phyloP scores from a whole-genome alignment of 2,797 vertebrate genomes.

The Hydrophis major region DNA sequence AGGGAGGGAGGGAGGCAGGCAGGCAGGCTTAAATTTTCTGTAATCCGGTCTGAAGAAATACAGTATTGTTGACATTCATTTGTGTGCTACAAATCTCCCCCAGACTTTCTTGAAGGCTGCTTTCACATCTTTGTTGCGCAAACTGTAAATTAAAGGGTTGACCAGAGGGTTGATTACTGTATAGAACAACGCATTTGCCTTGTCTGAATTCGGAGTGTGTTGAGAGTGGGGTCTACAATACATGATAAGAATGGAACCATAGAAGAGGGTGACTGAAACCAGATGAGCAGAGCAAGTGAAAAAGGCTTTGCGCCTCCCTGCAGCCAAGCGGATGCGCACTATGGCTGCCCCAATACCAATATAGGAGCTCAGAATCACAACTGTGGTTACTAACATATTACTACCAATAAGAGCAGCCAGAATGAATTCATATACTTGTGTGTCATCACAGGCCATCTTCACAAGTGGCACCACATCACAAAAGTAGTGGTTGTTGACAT shows the following conservation, averaged over 20 bases:
- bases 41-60: no score
- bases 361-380: slow-evolving; percentile 37
- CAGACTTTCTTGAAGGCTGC: slow-evolving; percentile 33
- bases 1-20: no score
- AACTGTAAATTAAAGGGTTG: slow-evolving; percentile 39
- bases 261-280: slow-evolving; percentile 39
- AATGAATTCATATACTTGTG: slow-evolving; percentile 36
- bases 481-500: slow-evolving; percentile 58
- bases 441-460: slow-evolving; percentile 49
- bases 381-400: slow-evolving; percentile 40
- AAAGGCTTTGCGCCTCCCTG: slow-evolving; percentile 45
- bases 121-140: slow-evolving; percentile 55
- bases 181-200: slow-evolving; percentile 50
- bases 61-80: not conserved
- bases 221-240: slow-evolving; percentile 32
- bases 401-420: slow-evolving; percentile 35
- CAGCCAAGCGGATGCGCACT: slow-evolving; percentile 28
- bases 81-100: accelerated
- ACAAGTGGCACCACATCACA: slow-evolving; percentile 50
- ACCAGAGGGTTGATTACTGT: slow-evolving; percentile 35
- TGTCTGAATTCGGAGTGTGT: slow-evolving; percentile 46
- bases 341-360: slow-evolving; percentile 11
- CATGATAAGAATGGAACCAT: slow-evolving; percentile 31
- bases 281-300: slow-evolving; percentile 54
- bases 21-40: no score